Percentiles rank a stretch among this genome's conserved stretches.
phyloP scores from a whole-genome alignment of 2,797 vertebrate genomes.

The Falco naumanni region DNA sequence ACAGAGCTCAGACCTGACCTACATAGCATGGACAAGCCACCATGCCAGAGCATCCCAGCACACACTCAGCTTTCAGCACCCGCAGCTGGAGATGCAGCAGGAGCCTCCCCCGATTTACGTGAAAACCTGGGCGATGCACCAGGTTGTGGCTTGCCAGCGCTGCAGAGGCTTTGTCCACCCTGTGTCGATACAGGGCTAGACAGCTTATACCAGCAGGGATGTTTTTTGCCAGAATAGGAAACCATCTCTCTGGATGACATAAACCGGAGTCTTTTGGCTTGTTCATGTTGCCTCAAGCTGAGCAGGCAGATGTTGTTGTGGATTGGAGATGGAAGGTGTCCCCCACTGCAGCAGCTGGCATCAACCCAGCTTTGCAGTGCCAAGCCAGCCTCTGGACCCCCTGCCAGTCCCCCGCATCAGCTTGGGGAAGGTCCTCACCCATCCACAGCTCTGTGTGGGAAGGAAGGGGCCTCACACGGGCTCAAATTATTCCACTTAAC shows the following conservation, averaged over 20 bases:
- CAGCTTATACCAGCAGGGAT: slow-evolving; percentile 26
- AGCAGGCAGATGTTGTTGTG: not conserved
- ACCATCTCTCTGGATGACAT: not conserved
- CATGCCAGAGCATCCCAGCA: not conserved
- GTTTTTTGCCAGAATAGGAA: not conserved
- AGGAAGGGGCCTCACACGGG: not conserved
- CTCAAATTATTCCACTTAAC: not conserved
- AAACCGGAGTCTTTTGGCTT: slow-evolving; percentile 28
- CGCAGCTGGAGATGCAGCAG: not conserved
- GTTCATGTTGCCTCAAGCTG: not conserved
- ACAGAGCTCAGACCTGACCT: not conserved
- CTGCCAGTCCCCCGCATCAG: not conserved
- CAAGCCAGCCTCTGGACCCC: not conserved
- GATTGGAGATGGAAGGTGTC: not conserved
- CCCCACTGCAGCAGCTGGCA: not conserved
- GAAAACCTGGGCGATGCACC: not conserved
- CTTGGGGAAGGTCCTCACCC: not conserved
- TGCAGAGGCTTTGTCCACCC: slow-evolving; percentile 13
- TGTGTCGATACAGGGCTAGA: not conserved
- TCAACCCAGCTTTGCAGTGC: not conserved
- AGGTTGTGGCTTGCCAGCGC: not conserved
- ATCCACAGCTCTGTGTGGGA: not conserved
- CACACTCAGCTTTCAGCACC: not conserved
- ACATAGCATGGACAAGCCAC: not conserved
- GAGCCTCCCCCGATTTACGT: not conserved